Evolutionary conservation across 2,113 vertebrate genomes (phyloP).

Genomic region (Choloepus hoffmanni): DNA sequence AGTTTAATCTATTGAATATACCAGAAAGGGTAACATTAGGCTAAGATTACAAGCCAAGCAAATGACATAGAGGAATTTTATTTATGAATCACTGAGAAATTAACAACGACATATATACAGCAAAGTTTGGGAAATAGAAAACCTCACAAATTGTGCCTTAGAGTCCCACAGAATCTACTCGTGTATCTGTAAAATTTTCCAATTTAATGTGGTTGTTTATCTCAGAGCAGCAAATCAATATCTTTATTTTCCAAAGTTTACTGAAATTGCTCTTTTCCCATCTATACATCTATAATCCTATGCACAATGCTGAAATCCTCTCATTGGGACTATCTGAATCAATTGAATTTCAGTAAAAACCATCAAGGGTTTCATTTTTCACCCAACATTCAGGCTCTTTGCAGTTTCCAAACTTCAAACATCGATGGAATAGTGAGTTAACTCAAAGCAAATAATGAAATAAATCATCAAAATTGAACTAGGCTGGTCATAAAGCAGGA

Average conservation of each 20-base stretch:
- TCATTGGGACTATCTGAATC: not conserved
- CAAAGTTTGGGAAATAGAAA: not conserved
- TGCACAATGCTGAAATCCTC: not conserved
- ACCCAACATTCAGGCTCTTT: not conserved
- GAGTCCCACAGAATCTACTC: not conserved
- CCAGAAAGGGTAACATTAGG: not conserved
- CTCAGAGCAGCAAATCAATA: not conserved
- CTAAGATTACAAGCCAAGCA: not conserved
- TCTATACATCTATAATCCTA: not conserved
- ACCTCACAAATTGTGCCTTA: not conserved
- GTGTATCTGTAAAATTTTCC: not conserved
- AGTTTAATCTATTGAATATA: not conserved
- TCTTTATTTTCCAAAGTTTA: not conserved
- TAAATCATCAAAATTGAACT: not conserved
- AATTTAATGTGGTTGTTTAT: not conserved
- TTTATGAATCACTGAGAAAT: not conserved
- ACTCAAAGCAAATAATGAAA: not conserved
- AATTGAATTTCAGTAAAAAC: not conserved
- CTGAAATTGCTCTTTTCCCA: not conserved
- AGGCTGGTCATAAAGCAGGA: not conserved
- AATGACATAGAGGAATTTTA: not conserved
- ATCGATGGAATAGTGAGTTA: not conserved
- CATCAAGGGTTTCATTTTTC: not conserved
- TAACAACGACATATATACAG: not conserved
- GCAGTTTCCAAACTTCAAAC: not conserved